These are phyloP conservation scores for Acyrthosiphon pisum DNA, from an alignment of 1,140 invertebrate species.

Conservation along the genomic window DNA sequence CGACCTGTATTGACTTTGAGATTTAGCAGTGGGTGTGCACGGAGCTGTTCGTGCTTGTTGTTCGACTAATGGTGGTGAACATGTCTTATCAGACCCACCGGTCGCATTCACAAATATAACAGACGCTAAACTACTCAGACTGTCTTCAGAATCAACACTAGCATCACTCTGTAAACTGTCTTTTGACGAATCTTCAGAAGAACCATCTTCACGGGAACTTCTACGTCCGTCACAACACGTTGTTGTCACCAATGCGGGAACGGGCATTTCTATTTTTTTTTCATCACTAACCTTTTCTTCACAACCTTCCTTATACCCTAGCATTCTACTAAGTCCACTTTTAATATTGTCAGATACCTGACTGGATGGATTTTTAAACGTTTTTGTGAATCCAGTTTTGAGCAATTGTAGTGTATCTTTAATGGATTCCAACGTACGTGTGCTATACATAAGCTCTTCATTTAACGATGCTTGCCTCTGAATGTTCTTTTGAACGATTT, in stretches of 20 bases:
- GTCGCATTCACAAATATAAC: conserved; percentile 51
- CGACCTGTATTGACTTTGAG: conserved; percentile 42
- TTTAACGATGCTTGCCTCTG: conserved; percentile 88
- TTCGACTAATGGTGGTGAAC: conserved; percentile 43
- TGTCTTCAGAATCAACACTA: conserved; percentile 90
- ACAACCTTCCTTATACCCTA: conserved; percentile 46
- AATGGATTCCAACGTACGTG: conserved; percentile 80
- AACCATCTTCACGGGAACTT: conserved; percentile 78
- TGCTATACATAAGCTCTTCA: conserved; percentile 83
- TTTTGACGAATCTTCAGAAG: conserved; percentile 88
- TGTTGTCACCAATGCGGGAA: conserved; percentile 56
- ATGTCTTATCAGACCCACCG: conserved; percentile 41
- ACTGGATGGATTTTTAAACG: conserved; percentile 75
- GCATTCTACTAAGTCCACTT: conserved; percentile 53
- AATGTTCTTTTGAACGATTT: conserved; percentile 82
- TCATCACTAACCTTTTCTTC: conserved; percentile 62
- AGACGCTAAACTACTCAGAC: conserved; percentile 68
- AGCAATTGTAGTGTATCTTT: conserved; percentile 73
- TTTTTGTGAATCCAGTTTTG: conserved; percentile 74
- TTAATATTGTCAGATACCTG: conserved; percentile 59
- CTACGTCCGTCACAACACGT: conserved; percentile 66
- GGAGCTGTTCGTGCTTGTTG: conserved; percentile 54
- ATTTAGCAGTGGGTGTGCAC: conserved; percentile 47
- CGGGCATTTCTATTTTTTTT: conserved; percentile 61
- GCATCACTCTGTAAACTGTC: conserved; percentile 91